Base-by-base conservation (phyloP, 92 coral and sea anemone species). In the Chrysogorgia sp. region DNA sequence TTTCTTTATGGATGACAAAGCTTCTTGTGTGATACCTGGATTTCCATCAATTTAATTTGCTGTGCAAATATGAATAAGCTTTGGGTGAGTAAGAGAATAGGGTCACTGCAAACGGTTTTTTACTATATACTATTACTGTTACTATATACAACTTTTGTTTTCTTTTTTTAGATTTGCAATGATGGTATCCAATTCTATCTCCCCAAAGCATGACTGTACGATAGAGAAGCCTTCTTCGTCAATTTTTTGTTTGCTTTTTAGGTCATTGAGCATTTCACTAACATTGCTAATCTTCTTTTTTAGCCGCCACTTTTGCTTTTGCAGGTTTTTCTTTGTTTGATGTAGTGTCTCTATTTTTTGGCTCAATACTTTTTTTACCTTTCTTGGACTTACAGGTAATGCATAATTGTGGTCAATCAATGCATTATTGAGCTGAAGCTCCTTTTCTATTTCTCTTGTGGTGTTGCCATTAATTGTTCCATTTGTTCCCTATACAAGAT, bases 31-130 rank as follows among this genome's bases (percentile, higher is more conserved):
- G 26, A 71, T 48, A n/a, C 79, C 79, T 2, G 79, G 79, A 26
- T 71, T 57, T n/a, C 79, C 79, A 48, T 15, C 79, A 50, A 66
- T 66, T 22, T n/a, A 68, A 21, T 35, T 47, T 24, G 21, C 37
- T 68, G 32, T 56, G 26, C 57, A 68, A 28, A 68, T 68, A 74
- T 37, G 24, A 32, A 57, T 75, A 75, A 1, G 68, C 81, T 70
- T 75, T 75, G 7, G 81, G 64, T 7, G 81, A 75, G 55, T 55
- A 75, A n/a, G 67, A 57, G 37, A 30, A 56, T 30, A 75, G 49
- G 10, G 81, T 58, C 23, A 75, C 48, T 0, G 69, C 43, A 75
- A 75, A 75, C 55, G n/a, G n/a, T 59, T 34, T 58, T 55, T 75
- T 30, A 75, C n/a, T n/a, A n/a, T n/a, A n/a, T n/a, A n/a, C n/a